Evolutionary conservation across 2,797 vertebrate genomes (phyloP), one percentile per base, ranked within the genome.

Genomic region (Cyclopterus lumpus): DNA sequence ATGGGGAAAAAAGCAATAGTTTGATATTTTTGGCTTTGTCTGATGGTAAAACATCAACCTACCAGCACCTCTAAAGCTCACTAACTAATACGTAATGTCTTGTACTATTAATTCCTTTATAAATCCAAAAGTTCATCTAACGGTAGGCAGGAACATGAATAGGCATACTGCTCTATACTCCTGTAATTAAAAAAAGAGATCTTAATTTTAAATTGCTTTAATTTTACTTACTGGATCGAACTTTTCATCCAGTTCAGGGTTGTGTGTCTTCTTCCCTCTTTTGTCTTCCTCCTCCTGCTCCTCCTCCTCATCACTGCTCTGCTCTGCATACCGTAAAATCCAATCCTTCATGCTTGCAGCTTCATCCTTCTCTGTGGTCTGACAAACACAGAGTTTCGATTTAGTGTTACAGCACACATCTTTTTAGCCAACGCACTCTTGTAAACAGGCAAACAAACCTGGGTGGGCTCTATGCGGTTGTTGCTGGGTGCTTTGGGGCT

Each of bases 241-340:
- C 83, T 95, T 95, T 85, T 96, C 94, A 2, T 97, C 93, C 12
- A 95, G 84, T 74, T 95, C 94, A 55, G 93, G 87, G 65, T 94
- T 94, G 73, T 69, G 85, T 14, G 22, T 42, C 44, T 75, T 89
- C 28, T 92, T 92, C 32, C 72, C 89, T 32, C 48, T 92, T 20
- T 88, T 94, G 12, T 90, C 94, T 1, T 92, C 91, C 1, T 84
- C 95, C 89, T 88, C 95, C 38, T 84, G 95, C 89, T 88, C 95
- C 14, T 89, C 87, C 1, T 90, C 91, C 1, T 97, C 96, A 67
- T 96, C 95, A 62, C 94, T 95, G 75, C 96, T 95, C 62, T 97
- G 96, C 84, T 97, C 96, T 0, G 97, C 97, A 0, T 99, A 99
- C 34, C 67, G 94, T 68, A 99, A 92, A 84, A 99, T 99, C 97